Conservation (phyloP, 1,140 invertebrate species). For the Calycopis cecrops region DNA sequence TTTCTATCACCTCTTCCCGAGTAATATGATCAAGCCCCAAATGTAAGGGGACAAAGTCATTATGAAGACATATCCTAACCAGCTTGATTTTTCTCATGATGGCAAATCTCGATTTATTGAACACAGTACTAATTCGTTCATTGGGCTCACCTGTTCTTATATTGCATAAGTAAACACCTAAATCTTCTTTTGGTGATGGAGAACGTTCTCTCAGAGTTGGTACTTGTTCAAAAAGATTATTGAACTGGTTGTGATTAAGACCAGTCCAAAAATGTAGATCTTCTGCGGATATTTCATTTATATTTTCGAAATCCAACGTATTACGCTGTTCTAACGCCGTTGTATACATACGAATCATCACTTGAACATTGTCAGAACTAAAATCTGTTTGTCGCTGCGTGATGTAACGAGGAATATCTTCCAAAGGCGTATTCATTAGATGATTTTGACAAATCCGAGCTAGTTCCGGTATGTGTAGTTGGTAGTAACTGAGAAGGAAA, state of each 20-base stretch:
- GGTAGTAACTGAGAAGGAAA: slow-evolving; percentile 3
- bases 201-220: background rate
- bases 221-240: background rate
- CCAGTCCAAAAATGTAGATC: slow-evolving; percentile 10
- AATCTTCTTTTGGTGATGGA: no score
- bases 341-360: slow-evolving; percentile 5
- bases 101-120: background rate
- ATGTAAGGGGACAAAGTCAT: slow-evolving; percentile 8
- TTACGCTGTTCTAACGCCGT: background rate
- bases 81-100: background rate
- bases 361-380: background rate
- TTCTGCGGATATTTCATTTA: background rate
- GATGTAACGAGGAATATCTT: background rate
- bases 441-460: slow-evolving; percentile 9
- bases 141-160: slow-evolving; percentile 10
- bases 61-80: background rate
- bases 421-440: slow-evolving; percentile 4
- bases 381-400: background rate
- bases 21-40: slow-evolving; percentile 4
- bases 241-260: background rate
- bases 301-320: slow-evolving; percentile 4
- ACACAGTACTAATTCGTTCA: background rate
- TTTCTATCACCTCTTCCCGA: no score
- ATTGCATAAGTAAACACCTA: slow-evolving; percentile 1
- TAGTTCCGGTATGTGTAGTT: background rate